Conservation (phyloP, 2,888 invertebrate genomes). For the Amphipoea oculea region DNA sequence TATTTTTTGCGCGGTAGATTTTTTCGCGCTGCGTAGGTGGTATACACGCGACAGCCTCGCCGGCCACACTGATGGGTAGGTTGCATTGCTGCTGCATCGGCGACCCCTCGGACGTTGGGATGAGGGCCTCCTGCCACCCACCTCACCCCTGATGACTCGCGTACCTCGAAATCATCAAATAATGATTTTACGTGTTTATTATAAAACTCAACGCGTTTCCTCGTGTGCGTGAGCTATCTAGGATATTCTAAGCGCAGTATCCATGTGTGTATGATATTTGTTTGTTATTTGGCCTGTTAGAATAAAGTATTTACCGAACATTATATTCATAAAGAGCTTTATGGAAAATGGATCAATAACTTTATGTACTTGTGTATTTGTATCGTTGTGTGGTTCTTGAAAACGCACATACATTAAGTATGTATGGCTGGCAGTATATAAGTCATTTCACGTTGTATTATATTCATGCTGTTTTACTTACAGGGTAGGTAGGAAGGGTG, state of each 20-base stretch:
- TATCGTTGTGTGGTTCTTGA: constrained; percentile 55
- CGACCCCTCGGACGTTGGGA: constrained; percentile 74
- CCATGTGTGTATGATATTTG: constrained; percentile 65
- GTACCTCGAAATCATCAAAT: constrained; percentile 89
- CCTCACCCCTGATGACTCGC: constrained; percentile 84
- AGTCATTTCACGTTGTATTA: constrained; percentile 43
- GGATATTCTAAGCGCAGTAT: constrained; percentile 66
- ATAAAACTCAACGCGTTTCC: constrained; percentile 80
- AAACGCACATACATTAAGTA: constrained; percentile 44
- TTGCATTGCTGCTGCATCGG: constrained; percentile 86
- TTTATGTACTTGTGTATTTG: constrained; percentile 56
- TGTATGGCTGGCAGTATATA: constrained; percentile 47
- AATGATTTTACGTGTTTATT: constrained; percentile 89
- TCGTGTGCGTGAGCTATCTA: constrained; percentile 61
- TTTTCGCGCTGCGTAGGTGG: constrained; percentile 89
- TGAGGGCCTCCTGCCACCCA: constrained; percentile 76
- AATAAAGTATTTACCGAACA: constrained; percentile 82
- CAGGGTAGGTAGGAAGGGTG: constrained; percentile 35
- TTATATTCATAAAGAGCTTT: constrained; percentile 79
- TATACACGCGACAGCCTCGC: constrained; percentile 89
- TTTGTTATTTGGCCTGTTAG: constrained; percentile 76
- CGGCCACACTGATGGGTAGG: constrained; percentile 89
- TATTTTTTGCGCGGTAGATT: constrained; percentile 78
- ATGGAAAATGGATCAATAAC: constrained; percentile 79
- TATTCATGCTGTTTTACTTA: constrained; percentile 44